Evolutionary conservation across 2,888 invertebrate genomes (phyloP).

Genomic region (Amaurobius ferox): DNA sequence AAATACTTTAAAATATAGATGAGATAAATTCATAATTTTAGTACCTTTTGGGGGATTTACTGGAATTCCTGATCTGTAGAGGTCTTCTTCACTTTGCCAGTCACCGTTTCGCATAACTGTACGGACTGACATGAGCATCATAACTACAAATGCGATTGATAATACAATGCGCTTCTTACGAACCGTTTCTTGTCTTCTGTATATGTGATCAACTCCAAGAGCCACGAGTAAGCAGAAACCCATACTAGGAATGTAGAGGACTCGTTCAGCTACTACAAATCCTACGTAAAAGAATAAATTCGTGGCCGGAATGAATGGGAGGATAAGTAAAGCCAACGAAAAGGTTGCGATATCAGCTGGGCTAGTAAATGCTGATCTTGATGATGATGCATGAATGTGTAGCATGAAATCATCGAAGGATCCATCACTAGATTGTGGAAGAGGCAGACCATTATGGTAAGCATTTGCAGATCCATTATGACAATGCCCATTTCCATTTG

Average conservation of each 20-base stretch:
- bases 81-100: slow-evolving; percentile 94
- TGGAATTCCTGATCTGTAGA: slow-evolving; percentile 92
- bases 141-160: not conserved
- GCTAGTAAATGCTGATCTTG: slow-evolving; percentile 45
- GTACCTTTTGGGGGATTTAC: slow-evolving; percentile 98
- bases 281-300: slow-evolving; percentile 98
- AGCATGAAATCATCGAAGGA: not conserved
- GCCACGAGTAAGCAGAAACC: slow-evolving; percentile 94
- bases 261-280: slow-evolving; percentile 97
- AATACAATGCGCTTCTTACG: slow-evolving; percentile 35
- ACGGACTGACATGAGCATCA: slow-evolving; percentile 78
- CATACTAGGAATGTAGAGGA: slow-evolving; percentile 96
- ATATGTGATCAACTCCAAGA: slow-evolving; percentile 80
- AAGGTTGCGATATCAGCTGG: slow-evolving; percentile 81
- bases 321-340: slow-evolving; percentile 84
- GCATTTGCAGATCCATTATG: not conserved
- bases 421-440: not conserved
- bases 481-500: slow-evolving; percentile 34
- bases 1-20: too few species aligned
- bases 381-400: not conserved
- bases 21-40: too few species aligned
- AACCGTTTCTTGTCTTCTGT: slow-evolving; percentile 34
- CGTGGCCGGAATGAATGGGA: slow-evolving; percentile 96
- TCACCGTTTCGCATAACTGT: slow-evolving; percentile 91
- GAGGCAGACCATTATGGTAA: not conserved